Base-by-base conservation (phyloP, 2,888 invertebrate species). In the Urechis unicinctus region DNA sequence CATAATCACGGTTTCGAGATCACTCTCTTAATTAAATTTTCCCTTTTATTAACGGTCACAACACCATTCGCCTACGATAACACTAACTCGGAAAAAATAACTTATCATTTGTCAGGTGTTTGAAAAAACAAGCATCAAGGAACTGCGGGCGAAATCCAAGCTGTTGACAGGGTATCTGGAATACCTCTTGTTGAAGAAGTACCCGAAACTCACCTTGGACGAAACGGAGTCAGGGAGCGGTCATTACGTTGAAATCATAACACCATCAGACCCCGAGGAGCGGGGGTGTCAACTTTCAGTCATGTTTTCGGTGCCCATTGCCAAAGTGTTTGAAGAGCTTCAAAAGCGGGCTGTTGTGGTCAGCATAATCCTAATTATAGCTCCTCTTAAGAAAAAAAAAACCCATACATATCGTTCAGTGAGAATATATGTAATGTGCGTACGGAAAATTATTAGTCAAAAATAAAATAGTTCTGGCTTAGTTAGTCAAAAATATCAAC, bases 141-240 rank as follows among this genome's bases (percentile, higher is more conserved):
- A 77, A 41, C 62, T 81, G 9, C 64, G 76, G 1, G 61, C 60
- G 28, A 82, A 83, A 63, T 82, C 82, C 24, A 68, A 70, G 52
- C 70, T 81, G 30, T 67, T 83, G 47, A 83, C 83, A 1, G 82
- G 80, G 1, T 83, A 83, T 63, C 65, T 83, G 52, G 83, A 83
- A 67, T 68, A 68, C 45, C 68, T 81, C 52, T 64, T 82, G 26
- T 64, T 69, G 28, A 60, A 67, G 2, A 60, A 68, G 51, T 79
- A 67, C 56, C 61, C 66, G 1, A 54, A 53, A 44, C 50, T 26
- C 4, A 48, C 3, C 3, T 22, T 26, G 2, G 29, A 22, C 28
- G n/a, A 28, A 24, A 50, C 13, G 13, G 22, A 45, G 6, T 13
- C 22, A 9, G 45, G 22, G 6, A 45, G 22, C 13, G 6, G 6